Base-by-base conservation (phyloP, 2,888 invertebrate species). In the Drosophila mercatorum region DNA sequence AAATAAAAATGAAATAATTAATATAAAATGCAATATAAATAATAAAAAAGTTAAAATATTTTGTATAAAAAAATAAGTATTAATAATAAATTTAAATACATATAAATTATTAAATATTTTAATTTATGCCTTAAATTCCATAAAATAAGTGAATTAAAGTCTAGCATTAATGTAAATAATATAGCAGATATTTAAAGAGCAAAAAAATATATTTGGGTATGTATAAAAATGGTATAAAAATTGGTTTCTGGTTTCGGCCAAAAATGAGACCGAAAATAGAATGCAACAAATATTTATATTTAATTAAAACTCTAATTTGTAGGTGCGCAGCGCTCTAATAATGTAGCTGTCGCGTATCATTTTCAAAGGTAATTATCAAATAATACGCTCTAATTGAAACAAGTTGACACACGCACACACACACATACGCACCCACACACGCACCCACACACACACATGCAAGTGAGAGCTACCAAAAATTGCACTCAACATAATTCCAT, bases 341-440 rank as follows among this genome's bases (percentile, higher is more conserved):
- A 47, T 55, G 17, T 41, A 36, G n/a, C 14, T 56, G 55, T 51
- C 66, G 36, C 53, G 28, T 43, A 14, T 65, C 41, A 49, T 49
- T 65, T 41, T n/a, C 36, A 12, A 2, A 28, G 47, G 65, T 65
- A 65, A 65, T 67, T 65, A 65, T 17, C 47, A 49, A 31, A 65
- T 67, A 67, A 51, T 65, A 36, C 14, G 41, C 36, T 65, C 56
- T 56, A 65, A 65, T 56, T 67, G 55, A 14, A 22, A 10, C 41
- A 36, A 10, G 65, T 41, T 65, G 36, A 31, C 52, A 46, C 6
- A 34, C 43, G 22, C 34, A 43, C 17, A 4, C 17, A 3, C 11
- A 34, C 34, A 12, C 31, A 17, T n/a, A n/a, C n/a, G n/a, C n/a
- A n/a, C n/a, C n/a, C n/a, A 31, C 52, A 46, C 6, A 34, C 43